Conservation (phyloP, 2,797 vertebrate species). For the Sarcophilus harrisii region DNA sequence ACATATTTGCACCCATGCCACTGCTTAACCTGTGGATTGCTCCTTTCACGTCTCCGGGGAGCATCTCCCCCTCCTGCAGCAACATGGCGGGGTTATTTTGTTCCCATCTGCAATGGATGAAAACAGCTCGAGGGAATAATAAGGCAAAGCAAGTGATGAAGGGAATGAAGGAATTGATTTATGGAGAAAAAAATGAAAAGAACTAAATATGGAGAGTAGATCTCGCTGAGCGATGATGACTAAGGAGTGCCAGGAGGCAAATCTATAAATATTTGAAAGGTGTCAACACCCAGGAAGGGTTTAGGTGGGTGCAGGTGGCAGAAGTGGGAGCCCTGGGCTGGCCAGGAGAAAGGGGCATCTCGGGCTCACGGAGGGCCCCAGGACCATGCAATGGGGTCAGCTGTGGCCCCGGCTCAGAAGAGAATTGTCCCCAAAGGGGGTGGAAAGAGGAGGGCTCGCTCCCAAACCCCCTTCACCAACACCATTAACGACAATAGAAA, state of each 20-base stretch:
- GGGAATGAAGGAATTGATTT: slow-evolving; percentile 72
- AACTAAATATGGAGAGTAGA: slow-evolving; percentile 74
- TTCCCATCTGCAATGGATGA: slow-evolving; percentile 69
- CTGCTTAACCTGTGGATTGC: slow-evolving; percentile 76
- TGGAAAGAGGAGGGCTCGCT: neutral
- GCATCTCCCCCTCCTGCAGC: slow-evolving; percentile 53
- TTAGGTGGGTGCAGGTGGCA: slow-evolving; percentile 78
- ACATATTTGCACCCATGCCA: slow-evolving; percentile 72
- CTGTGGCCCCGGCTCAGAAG: neutral
- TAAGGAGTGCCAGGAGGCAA: slow-evolving; percentile 77
- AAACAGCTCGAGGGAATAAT: slow-evolving; percentile 60
- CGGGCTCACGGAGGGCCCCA: no score
- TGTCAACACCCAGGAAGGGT: slow-evolving; percentile 81
- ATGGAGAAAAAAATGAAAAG: slow-evolving; percentile 78
- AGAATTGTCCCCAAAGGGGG: neutral
- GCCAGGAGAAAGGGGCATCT: no score
- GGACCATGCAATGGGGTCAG: neutral
- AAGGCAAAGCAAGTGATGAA: slow-evolving; percentile 52
- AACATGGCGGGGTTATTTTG: slow-evolving; percentile 73
- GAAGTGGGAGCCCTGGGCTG: neutral
- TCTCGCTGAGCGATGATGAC: slow-evolving; percentile 80
- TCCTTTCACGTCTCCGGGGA: slow-evolving; percentile 70
- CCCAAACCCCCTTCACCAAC: no score
- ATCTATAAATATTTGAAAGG: slow-evolving; percentile 84
- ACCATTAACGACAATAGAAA: neutral